Evolutionary conservation across 2,797 vertebrate species (phyloP).

Genomic region (Holocentrus rufus): DNA sequence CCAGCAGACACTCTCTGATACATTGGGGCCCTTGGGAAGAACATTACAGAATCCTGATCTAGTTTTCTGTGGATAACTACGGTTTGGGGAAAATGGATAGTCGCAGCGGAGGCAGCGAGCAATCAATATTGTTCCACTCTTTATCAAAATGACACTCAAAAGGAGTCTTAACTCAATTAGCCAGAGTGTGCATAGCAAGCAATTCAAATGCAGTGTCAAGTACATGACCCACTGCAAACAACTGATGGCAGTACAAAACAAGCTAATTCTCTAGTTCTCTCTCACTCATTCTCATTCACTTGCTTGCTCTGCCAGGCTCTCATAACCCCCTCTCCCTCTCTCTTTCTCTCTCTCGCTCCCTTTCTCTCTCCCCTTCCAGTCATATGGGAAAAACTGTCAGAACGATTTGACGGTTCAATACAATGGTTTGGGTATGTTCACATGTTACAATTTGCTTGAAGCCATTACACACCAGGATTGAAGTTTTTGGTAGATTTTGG

Average conservation of each 20-base stretch:
- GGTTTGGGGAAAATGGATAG: constrained; percentile 1
- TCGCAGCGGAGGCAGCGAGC: constrained; percentile 1
- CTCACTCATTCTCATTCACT: constrained; percentile 9
- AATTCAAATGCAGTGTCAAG: constrained; percentile 32
- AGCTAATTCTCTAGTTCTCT: constrained; percentile 10
- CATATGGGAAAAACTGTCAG: too few species aligned
- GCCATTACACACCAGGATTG: too few species aligned
- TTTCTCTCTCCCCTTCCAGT: constrained; percentile 3
- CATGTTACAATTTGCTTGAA: too few species aligned
- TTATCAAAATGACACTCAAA: constrained; percentile 33
- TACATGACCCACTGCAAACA: not conserved
- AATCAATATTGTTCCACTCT: constrained; percentile 24
- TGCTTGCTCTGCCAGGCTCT: not conserved
- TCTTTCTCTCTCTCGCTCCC: constrained; percentile 15
- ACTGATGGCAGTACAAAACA: not conserved
- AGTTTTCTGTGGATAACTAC: not conserved
- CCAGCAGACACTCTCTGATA: not conserved
- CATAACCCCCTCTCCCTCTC: constrained; percentile 5
- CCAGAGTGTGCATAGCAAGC: not conserved
- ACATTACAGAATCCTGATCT: not conserved
- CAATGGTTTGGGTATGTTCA: too few species aligned
- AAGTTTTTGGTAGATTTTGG: too few species aligned
- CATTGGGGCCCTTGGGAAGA: not conserved
- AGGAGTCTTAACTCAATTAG: constrained; percentile 44
- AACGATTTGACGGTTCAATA: too few species aligned